phyloP scores from a whole-genome alignment of 1,140 invertebrate species.

The Campoletis sonorensis region DNA sequence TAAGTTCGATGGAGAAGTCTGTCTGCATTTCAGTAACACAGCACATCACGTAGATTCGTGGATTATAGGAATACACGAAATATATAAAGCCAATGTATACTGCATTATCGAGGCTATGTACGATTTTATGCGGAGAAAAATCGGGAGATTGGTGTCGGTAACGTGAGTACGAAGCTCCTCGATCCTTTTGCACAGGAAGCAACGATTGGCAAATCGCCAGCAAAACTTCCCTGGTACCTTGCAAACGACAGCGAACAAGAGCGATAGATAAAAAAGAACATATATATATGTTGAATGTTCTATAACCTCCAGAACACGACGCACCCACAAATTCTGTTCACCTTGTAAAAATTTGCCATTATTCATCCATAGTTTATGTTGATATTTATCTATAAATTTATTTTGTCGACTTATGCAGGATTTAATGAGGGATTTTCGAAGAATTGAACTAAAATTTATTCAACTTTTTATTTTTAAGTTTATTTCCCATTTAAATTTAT shows the following conservation, averaged over 20 bases:
- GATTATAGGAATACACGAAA: neutral
- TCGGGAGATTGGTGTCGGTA: constrained; percentile 2
- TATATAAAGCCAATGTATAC: neutral
- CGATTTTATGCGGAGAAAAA: neutral
- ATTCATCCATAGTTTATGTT: too few species aligned
- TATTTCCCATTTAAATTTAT: too few species aligned
- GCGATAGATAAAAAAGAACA: neutral
- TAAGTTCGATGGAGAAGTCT: neutral
- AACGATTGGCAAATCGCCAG: constrained; percentile 2
- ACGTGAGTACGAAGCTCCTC: neutral
- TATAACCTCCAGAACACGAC: neutral
- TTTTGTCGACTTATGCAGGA: too few species aligned
- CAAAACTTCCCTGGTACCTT: neutral
- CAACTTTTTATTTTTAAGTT: too few species aligned
- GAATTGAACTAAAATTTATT: too few species aligned
- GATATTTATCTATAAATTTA: too few species aligned
- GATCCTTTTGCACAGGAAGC: neutral
- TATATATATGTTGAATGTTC: neutral
- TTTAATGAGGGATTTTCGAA: too few species aligned
- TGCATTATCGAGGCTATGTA: neutral
- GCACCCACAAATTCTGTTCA: too few species aligned
- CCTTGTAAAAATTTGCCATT: too few species aligned
- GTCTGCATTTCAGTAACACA: neutral
- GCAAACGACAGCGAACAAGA: neutral
- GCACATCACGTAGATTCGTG: neutral